Base-by-base conservation (phyloP, 2,888 invertebrate genomes). In the Pheosia gnoma region DNA sequence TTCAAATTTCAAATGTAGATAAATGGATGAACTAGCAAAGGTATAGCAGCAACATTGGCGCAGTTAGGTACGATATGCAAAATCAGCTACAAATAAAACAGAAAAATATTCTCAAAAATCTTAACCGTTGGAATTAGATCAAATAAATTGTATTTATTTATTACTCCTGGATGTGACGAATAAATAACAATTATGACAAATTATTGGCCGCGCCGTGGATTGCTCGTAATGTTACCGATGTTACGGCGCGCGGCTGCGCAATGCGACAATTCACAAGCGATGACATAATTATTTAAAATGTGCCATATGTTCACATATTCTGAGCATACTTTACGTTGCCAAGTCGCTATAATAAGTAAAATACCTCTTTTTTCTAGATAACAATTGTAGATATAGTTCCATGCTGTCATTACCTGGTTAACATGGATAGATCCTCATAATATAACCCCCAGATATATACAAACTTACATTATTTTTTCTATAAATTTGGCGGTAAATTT, bases 301-400 rank as follows among this genome's bases (percentile, higher is more conserved):
- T n/a, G 11, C 8, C 11, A 47, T 11, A 1, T 25, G 4, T 47
- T n/a, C 9, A 47, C 47, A n/a, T n/a, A 47, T 9, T 47, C 1
- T 4, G 45, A 8, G 11, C 45, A 45, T 2, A 8, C 11, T 45
- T 10, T 47, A 8, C 11, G 52, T 49, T 65, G 68, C 60, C 55
- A 66, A 68, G 36, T 60, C 25, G 8, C 39, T 39, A 6, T 39
- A 5, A 9, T 8, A 43, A 2, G 9, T 25, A 25, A 25, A 25
- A 25, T 25, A 25, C 25, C 25, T 25, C 25, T 25, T 25, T 0
- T 25, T 25, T 25, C 25, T 25, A 25, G 25, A 25, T 25, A 25
- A 25, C 2, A 25, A 25, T 25, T 25, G 25, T 25, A 25, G 25
- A 25, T 25, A 25, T 25, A 2, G 25, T 25, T 25, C 25, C 25